Evolutionary conservation across 37 sponge, comb jelly and placozoan species (phyloP).

Genomic region (Axinella damicornis): DNA sequence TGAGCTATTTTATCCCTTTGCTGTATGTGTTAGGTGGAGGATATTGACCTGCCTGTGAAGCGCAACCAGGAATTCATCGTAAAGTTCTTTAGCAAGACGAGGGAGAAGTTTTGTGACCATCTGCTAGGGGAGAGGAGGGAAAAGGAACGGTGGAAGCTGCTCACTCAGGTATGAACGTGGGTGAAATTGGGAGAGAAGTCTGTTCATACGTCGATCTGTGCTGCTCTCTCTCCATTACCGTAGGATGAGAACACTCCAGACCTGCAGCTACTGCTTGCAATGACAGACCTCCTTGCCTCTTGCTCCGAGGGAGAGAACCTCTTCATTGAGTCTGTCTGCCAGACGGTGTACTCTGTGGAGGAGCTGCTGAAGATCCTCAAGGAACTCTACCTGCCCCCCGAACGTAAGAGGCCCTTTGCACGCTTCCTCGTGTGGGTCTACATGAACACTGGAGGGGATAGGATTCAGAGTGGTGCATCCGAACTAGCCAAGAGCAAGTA

Average conservation of each 20-base stretch:
- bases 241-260: slow-evolving; percentile 8
- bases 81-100: slow-evolving; percentile 53
- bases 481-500: slow-evolving; percentile 37
- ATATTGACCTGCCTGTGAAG: no score
- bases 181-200: no score
- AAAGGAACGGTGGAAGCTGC: slow-evolving; percentile 5
- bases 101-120: slow-evolving; percentile 61
- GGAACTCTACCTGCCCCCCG: slow-evolving; percentile 12
- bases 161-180: no score
- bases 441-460: no score
- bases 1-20: no score
- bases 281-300: no score
- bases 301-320: no score
- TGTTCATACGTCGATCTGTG: no score
- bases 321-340: no score
- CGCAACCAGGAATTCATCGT: slow-evolving; percentile 67
- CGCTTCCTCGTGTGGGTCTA: no score
- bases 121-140: slow-evolving; percentile 40
- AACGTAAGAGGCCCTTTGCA: slow-evolving; percentile 73
- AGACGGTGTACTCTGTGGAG: no score
- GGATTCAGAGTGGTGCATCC: slow-evolving; percentile 22
- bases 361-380: slow-evolving; percentile 31
- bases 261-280: slow-evolving; percentile 48
- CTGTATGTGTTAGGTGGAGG: slow-evolving; percentile 62
- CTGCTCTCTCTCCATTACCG: neutral